These are phyloP conservation scores for Oreochromis mossambicus DNA, from an alignment of 2,797 vertebrate species.

Conservation along the genomic window DNA sequence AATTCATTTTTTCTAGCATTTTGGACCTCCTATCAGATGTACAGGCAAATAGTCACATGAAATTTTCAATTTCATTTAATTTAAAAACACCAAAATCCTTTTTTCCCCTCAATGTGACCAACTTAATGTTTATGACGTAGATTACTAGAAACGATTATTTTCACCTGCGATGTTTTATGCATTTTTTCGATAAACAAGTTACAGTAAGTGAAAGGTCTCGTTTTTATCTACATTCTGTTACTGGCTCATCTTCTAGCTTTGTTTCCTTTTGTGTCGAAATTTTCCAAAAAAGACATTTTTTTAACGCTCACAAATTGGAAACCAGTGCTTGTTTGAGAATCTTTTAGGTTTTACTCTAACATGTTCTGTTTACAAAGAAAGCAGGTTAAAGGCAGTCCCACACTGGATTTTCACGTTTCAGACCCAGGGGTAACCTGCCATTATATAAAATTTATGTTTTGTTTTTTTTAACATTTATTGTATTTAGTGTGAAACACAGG, in stretches of 20 bases:
- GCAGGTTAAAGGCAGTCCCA: background rate
- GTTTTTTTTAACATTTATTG: background rate
- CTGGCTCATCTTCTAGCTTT: background rate
- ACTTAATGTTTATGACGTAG: background rate
- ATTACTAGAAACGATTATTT: background rate
- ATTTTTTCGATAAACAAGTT: background rate
- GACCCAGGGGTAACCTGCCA: fast-evolving
- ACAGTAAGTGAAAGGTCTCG: background rate
- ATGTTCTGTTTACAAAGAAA: background rate
- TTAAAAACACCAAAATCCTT: background rate
- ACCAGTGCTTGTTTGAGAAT: background rate
- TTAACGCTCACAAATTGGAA: background rate
- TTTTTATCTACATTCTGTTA: background rate
- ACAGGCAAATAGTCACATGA: background rate
- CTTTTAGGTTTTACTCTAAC: fast-evolving
- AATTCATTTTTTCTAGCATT: background rate
- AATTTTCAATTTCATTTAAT: background rate
- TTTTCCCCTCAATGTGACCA: background rate
- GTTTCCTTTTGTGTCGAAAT: background rate
- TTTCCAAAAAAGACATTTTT: background rate
- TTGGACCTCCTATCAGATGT: background rate
- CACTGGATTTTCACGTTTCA: background rate
- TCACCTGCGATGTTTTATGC: background rate
- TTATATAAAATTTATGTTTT: background rate
- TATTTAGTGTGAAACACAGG: background rate